phyloP scores from a whole-genome alignment of 2,113 vertebrate genomes.

The Pachypanchax playfairii region DNA sequence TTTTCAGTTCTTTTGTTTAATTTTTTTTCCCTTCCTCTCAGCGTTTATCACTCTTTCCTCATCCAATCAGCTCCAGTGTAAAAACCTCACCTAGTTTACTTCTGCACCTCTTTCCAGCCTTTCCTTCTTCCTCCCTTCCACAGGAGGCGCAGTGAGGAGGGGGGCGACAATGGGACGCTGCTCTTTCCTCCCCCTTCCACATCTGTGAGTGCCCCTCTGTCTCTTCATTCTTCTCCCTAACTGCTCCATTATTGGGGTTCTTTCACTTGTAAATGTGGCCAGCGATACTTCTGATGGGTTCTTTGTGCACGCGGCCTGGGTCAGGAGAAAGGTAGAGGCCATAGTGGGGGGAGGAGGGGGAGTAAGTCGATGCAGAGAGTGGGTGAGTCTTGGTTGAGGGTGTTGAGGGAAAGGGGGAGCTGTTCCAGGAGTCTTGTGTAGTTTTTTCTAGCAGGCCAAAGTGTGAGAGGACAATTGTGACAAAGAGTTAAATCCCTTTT shows the following conservation, averaged over 20 bases:
- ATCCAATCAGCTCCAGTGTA: constrained; percentile 51
- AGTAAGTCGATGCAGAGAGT: constrained; percentile 10
- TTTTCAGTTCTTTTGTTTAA: neutral
- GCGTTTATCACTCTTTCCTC: too few species aligned
- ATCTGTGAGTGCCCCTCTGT: constrained; percentile 98
- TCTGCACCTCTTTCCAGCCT: constrained; percentile 66
- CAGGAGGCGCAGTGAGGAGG: neutral
- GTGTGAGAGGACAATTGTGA: constrained; percentile 70
- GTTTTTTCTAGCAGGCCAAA: constrained; percentile 56
- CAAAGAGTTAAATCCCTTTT: constrained; percentile 81
- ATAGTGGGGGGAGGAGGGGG: constrained; percentile 8
- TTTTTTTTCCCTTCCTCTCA: constrained; percentile 26
- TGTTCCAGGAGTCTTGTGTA: constrained; percentile 57
- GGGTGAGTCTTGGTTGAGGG: constrained; percentile 46
- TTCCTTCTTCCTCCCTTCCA: constrained; percentile 76
- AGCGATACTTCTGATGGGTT: constrained; percentile 81
- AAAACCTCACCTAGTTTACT: constrained; percentile 58
- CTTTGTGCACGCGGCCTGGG: constrained; percentile 76
- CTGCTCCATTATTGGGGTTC: constrained; percentile 91
- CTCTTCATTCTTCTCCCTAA: constrained; percentile 93
- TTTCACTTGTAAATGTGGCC: constrained; percentile 93
- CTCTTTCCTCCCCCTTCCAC: constrained; percentile 79
- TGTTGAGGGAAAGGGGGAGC: constrained; percentile 6
- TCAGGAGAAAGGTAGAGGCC: constrained; percentile 69
- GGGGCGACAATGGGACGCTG: constrained; percentile 73